These are phyloP conservation scores for Zaprionus ghesquierei DNA, from an alignment of 1,140 invertebrate species.

Conservation along the genomic window DNA sequence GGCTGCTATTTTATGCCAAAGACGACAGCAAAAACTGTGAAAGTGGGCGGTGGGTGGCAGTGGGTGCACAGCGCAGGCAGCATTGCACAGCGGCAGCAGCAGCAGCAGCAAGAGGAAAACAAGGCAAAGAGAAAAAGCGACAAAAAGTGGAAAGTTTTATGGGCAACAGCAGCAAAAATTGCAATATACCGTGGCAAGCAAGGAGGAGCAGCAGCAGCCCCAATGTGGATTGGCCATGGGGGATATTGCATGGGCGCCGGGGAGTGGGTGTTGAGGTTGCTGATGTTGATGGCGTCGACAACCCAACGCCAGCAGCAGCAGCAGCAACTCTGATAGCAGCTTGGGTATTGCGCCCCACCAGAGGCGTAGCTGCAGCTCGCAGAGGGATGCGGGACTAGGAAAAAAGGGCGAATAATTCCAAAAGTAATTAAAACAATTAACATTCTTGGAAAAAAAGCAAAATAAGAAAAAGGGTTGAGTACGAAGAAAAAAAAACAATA, in stretches of 20 bases:
- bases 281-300: slow-evolving; percentile 34
- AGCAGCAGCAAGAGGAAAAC: slow-evolving; percentile 18
- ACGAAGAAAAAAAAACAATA: background rate
- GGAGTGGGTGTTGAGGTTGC: slow-evolving; percentile 27
- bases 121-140: slow-evolving; percentile 51
- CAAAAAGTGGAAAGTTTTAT: slow-evolving; percentile 79
- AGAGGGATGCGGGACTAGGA: background rate
- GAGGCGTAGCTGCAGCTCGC: background rate
- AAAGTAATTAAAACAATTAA: slow-evolving; percentile 2
- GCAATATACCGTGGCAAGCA: slow-evolving; percentile 60
- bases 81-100: slow-evolving; percentile 13
- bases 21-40: slow-evolving; percentile 37
- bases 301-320: slow-evolving; percentile 10
- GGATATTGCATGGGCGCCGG: background rate
- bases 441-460: slow-evolving; percentile 10
- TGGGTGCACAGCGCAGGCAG: slow-evolving; percentile 19
- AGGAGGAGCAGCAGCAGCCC: background rate
- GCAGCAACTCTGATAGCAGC: background rate
- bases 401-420: background rate
- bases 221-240: slow-evolving; percentile 31
- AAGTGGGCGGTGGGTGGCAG: slow-evolving; percentile 31
- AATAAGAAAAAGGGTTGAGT: background rate
- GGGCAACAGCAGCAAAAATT: slow-evolving; percentile 78
- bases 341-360: slow-evolving; percentile 18
- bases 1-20: slow-evolving; percentile 49